Evolutionary conservation across 2,113 vertebrate genomes (phyloP), one percentile per base, ranked within the genome.

Genomic region (Tenrec ecaudatus): DNA sequence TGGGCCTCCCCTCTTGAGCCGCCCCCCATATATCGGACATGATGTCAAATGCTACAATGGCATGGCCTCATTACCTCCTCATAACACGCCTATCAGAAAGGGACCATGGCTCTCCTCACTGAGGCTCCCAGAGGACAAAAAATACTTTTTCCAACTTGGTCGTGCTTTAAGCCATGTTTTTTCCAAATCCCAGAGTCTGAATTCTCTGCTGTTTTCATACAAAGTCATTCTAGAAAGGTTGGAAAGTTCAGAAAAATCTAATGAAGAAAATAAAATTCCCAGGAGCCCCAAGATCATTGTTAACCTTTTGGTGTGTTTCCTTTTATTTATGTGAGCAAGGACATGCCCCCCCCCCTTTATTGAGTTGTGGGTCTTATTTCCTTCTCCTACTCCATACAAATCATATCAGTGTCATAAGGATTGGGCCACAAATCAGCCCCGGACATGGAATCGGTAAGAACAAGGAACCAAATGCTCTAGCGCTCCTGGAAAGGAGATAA

Each of bases 141-240:
- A 79, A 62, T 43, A 20, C 71, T 95, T 89, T 80, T 53, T 62
- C 68, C 43, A 78, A 82, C 75, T 53, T 16, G 17, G 0, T 66
- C 9, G 73, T n/a, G 82, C 79, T 81, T 80, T 78, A 94, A 81
- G 80, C 43, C 38, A 86, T 71, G 62, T 27, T 38, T 91, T 91
- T 33, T 78, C 11, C 47, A 36, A n/a, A 87, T 57, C 82, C 69
- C 14, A 40, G 53, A 83, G 36, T 87, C 71, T 89, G n/a, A 83
- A 36, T 40, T 86, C 29, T 79, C 23, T 80, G 31, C 69, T 84
- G 40, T 75, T 88, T 79, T 43, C 43, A 40, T 47, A 73, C 3
- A 75, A 27, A 36, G 47, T 92, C 43, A 64, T 78, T 83, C 82
- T 47, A 88, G 82, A 85, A 88, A 85, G 58, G 71, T 43, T 85